Evolutionary conservation across 1,140 invertebrate genomes (phyloP), one percentile per base, ranked within the genome.

Genomic region (Tetramorium simillimum): DNA sequence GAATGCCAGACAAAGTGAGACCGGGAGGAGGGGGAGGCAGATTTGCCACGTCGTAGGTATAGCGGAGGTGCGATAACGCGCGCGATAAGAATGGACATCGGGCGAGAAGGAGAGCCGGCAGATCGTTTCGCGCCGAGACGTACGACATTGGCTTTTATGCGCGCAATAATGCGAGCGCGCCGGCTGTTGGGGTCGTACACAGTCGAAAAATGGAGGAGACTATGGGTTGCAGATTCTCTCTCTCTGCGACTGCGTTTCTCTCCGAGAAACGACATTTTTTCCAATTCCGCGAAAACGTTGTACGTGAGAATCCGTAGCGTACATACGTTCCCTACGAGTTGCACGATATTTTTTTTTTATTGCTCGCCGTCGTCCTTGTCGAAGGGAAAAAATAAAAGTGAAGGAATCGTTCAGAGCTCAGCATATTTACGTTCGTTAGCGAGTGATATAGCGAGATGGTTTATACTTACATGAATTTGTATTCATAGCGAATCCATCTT

Each of bases 141-240:
- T 90, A 87, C 88, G 88, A 91, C 82, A 88, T 90, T 90, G 89
- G 76, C 88, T 92, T 92, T 92, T 92, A 92, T 90, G 86, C 81
- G 65, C 18, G 86, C 80, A 89, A 92, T 91, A 92, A 91, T 86
- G 87, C 86, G 85, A 86, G 82, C 77, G 90, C 88, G 62, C 86
- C 89, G 90, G 85, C 85, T 92, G 88, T 88, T 67, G 67, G 58
- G 51, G 24, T 84, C 85, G 76, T 88, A 77, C 51, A 9, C 77
- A 86, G 75, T 43, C 67, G 51, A 72, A 82, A 75, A 86, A 70
- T 37, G 51, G 18, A 46, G 72, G 33, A 12, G 10, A 18, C 21
- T 28, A 56, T 10, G 60, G 37, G 28, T 37, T 21, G 62, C 63
- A 46, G 3, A 5, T n/a, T 14, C 24, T 37, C 37, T 51, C 16